Base-by-base conservation (phyloP, 2,113 vertebrate genomes). In the rat (Rattus norvegicus) region DNA sequence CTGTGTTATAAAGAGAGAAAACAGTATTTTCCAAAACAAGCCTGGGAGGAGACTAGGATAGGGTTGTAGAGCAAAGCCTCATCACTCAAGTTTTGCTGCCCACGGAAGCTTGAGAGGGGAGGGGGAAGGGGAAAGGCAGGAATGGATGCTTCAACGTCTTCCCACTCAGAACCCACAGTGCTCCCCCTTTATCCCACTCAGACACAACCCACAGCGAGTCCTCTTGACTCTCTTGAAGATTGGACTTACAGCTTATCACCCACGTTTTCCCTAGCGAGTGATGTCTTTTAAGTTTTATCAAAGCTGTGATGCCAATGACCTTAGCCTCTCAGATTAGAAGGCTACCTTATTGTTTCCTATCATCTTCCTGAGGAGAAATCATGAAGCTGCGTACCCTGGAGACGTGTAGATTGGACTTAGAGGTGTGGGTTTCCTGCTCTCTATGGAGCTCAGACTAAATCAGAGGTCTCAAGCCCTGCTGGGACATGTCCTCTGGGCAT, bases 391-490 rank as follows among this genome's bases (percentile, higher is more conserved):
- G 2, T 20, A 1, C 43, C 9, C 49, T 54, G 49, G 3, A 14
- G 33, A 13, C 0, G 1, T 43, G 28, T 7, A 7, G 59, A 43
- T 43, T 28, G 0, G 2, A 26, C 30, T 20, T 22, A 33, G 14
- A 43, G 54, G 8, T 1, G 0, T 43, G 19, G 9, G 17, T 80
- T 9, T 9, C 49, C 19, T 19, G 33, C 19, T 83, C 33, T 61
- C 36, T 75, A 39, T 47, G 80, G 72, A 95, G 49, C 26, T 39
- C 81, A 92, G n/a, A 65, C 14, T 43, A 47, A 20, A 30, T 61
- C 11, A 56, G 24, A 43, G 47, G 49, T 43, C 49, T 11, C 4
- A 36, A 22, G 8, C n/a, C n/a, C 30, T 36, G 17, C 28, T 52
- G 11, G 19, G 7, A 22, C 43, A 54, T 13, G 47, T 49, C 70